Evolutionary conservation across 2,113 vertebrate genomes (phyloP).

Genomic region (Delphinapterus leucas): DNA sequence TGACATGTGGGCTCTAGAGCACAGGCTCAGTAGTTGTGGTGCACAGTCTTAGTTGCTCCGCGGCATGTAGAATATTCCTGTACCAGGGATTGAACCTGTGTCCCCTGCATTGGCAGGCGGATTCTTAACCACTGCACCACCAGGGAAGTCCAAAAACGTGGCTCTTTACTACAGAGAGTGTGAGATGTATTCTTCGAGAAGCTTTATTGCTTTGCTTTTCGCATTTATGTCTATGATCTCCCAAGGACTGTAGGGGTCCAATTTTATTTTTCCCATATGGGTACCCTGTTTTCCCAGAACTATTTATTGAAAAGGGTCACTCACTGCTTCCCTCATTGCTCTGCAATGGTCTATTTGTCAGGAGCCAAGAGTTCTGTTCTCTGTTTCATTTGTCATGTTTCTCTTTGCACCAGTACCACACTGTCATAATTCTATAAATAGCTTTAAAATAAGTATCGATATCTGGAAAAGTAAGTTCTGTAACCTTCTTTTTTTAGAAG

Average conservation of each 20-base stretch:
- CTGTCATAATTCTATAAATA: neutral
- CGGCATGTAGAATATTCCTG: too few relatives aligned
- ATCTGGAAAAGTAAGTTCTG: neutral
- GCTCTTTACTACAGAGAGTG: neutral
- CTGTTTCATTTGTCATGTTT: neutral
- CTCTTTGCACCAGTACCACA: neutral
- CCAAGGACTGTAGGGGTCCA: neutral
- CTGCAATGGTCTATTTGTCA: neutral
- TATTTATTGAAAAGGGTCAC: neutral
- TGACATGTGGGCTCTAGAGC: too few relatives aligned
- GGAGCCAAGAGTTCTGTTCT: neutral
- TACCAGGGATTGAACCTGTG: too few relatives aligned
- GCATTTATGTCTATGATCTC: neutral
- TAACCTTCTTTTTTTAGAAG: neutral
- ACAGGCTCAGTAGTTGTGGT: too few relatives aligned
- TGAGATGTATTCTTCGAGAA: neutral
- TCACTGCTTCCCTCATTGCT: neutral
- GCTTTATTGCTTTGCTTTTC: neutral
- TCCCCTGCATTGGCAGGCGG: too few relatives aligned
- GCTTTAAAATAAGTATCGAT: neutral
- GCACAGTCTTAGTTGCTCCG: too few relatives aligned
- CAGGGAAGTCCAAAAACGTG: neutral
- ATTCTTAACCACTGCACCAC: too few relatives aligned
- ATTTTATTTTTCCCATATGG: neutral
- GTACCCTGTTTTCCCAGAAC: neutral